phyloP scores from a whole-genome alignment of 2,113 vertebrate species.

The Antennarius striatus region DNA sequence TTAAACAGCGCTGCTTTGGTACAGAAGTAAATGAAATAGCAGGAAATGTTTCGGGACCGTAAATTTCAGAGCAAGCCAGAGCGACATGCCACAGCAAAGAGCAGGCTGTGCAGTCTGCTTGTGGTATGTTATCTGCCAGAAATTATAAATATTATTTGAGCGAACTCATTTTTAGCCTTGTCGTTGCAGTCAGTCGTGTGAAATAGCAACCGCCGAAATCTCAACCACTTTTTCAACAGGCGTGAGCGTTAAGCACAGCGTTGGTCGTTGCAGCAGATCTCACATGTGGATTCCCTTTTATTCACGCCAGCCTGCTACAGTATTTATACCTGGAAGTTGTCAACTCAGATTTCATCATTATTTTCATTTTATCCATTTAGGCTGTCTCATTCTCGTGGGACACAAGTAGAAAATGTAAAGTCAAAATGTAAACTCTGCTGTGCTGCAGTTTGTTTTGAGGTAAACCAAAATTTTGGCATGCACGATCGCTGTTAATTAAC shows the following conservation, averaged over 20 bases:
- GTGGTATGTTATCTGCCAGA: constrained; percentile 57
- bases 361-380: constrained; percentile 5
- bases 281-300: constrained; percentile 16
- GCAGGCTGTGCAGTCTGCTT: constrained; percentile 55
- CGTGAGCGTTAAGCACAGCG: constrained; percentile 60
- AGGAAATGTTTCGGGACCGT: constrained; percentile 54
- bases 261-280: constrained; percentile 20
- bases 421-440: no score
- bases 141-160: constrained; percentile 65
- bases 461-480: constrained; percentile 10
- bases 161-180: constrained; percentile 4
- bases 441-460: not conserved
- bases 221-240: constrained; percentile 63
- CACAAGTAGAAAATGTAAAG: constrained; percentile 13
- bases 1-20: constrained; percentile 45
- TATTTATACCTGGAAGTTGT: constrained; percentile 45
- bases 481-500: constrained; percentile 20
- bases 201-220: constrained; percentile 36
- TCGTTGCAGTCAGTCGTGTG: constrained; percentile 20
- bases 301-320: constrained; percentile 19
- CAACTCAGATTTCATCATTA: constrained; percentile 7
- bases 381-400: constrained; percentile 24
- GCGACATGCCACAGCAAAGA: constrained; percentile 25
- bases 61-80: constrained; percentile 34
- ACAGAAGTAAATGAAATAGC: constrained; percentile 42